Evolutionary conservation across 2,888 invertebrate species (phyloP), one percentile per base, ranked within the genome.

Genomic region (Hypercompe scribonia): DNA sequence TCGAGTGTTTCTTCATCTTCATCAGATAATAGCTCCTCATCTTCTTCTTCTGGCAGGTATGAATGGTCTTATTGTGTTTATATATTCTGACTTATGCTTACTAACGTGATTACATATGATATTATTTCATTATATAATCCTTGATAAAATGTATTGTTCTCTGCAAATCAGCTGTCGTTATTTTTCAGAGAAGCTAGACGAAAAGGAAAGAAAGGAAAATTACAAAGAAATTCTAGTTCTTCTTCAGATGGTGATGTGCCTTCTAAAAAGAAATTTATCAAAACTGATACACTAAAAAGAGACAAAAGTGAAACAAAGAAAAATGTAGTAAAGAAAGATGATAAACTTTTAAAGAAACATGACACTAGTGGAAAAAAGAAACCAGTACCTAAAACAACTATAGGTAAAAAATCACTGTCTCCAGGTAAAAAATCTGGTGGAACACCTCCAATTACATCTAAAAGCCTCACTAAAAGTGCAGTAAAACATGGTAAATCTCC

Each of bases 11-110:
- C 97, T 66, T 97, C 97, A 72, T 96, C 96, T 66, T 96, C 96
- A 73, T 97, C 97, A 82, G 97, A 97, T 83, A 97, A 97, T 75
- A 97, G 97, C 34, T 96, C 96, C 80, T 96, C 97, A 18, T 96
- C 96, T 1, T 96, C 97, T 7, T 97, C 97, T 80, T 96, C 96
- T 84, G 93, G 93, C 83, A 93, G 95, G 95, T 95, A 87, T 81
- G 73, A 65, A 15, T 34, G 33, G 33, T 50, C 21, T 11, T 58
- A 36, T 18, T 61, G 8, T 42, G 24, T 46, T 58, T 13, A 28
- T 15, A 28, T 58, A 13, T 54, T n/a, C 50, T 54, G n/a, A 31
- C 13, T 61, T 5, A 24, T n/a, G 3, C 24, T 24, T 61, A 61
- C 61, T 61, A 18, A n/a, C 39, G 10, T 33, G 31, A 2, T 36